These are phyloP conservation scores for Listronotus bonariensis DNA, from an alignment of 1,140 invertebrate genomes.

Conservation along the genomic window DNA sequence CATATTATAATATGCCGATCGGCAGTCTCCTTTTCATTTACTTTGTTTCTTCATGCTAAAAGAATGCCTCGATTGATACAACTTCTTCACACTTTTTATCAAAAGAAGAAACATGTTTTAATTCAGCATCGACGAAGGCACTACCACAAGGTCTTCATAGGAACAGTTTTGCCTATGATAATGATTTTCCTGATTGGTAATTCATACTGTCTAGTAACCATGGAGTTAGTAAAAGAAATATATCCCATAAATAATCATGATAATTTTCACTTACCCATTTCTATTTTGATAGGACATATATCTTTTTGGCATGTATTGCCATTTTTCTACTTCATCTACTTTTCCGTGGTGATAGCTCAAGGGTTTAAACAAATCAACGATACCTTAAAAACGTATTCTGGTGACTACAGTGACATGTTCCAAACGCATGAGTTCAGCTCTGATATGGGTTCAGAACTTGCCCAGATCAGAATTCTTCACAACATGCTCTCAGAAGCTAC, in stretches of 20 bases:
- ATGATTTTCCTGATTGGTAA: not conserved
- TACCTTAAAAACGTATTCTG: not conserved
- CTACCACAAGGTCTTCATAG: not conserved
- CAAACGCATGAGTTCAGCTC: not conserved
- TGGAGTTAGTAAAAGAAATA: not conserved
- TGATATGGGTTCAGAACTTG: not conserved
- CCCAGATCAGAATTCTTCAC: conserved; percentile 10
- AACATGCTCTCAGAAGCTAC: conserved; percentile 13
- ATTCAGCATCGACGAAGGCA: not conserved
- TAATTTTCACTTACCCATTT: too few relatives aligned
- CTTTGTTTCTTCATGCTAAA: conserved; percentile 10
- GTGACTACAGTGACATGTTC: not conserved
- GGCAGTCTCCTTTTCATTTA: conserved; percentile 5
- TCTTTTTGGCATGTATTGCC: conserved; percentile 1
- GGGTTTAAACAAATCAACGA: not conserved
- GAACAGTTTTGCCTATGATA: not conserved
- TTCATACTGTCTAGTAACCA: not conserved
- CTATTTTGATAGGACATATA: not conserved
- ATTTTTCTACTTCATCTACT: not conserved
- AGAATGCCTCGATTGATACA: too few relatives aligned
- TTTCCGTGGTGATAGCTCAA: not conserved
- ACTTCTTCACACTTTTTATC: conserved; percentile 6
- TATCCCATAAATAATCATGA: not conserved
- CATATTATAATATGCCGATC: conserved; percentile 8
- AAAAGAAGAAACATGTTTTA: not conserved